A percentile compares a stretch with the other conserved stretches of the same genome.
phyloP scores from a whole-genome alignment of 2,113 vertebrate genomes.

The Morone saxatilis region DNA sequence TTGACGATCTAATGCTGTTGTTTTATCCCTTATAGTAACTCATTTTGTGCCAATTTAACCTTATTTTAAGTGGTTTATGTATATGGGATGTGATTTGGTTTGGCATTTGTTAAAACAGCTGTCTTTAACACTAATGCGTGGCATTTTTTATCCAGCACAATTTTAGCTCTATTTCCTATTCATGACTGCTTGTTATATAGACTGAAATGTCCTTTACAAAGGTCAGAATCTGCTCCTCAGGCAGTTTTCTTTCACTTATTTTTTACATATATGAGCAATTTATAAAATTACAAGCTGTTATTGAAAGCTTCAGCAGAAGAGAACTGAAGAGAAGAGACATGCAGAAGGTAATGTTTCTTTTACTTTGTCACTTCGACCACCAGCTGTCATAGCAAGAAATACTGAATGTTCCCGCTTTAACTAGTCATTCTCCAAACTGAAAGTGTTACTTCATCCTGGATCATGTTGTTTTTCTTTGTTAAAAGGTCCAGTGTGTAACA shows the following conservation, averaged over 20 bases:
- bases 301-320: not conserved
- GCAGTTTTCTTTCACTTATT: not conserved
- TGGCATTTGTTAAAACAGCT: slow-evolving; percentile 15
- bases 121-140: not conserved
- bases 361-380: slow-evolving; percentile 8
- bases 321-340: not conserved
- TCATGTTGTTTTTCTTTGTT: not conserved
- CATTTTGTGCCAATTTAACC: slow-evolving; percentile 2
- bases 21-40: not conserved
- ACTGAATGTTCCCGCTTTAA: not conserved
- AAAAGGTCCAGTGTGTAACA: not conserved
- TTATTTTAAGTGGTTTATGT: not conserved
- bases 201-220: slow-evolving; percentile 23
- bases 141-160: slow-evolving; percentile 1
- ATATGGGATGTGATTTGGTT: slow-evolving; percentile 4
- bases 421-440: not conserved
- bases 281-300: slow-evolving; percentile 1
- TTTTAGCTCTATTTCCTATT: not conserved
- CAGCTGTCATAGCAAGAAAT: not conserved
- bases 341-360: not conserved
- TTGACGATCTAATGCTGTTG: slow-evolving; percentile 21
- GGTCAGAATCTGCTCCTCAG: slow-evolving; percentile 13
- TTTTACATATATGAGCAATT: not conserved
- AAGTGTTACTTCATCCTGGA: not conserved
- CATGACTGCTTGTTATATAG: not conserved